phyloP scores from a whole-genome alignment of 2,888 invertebrate species.

The Strigamia transsilvanica region DNA sequence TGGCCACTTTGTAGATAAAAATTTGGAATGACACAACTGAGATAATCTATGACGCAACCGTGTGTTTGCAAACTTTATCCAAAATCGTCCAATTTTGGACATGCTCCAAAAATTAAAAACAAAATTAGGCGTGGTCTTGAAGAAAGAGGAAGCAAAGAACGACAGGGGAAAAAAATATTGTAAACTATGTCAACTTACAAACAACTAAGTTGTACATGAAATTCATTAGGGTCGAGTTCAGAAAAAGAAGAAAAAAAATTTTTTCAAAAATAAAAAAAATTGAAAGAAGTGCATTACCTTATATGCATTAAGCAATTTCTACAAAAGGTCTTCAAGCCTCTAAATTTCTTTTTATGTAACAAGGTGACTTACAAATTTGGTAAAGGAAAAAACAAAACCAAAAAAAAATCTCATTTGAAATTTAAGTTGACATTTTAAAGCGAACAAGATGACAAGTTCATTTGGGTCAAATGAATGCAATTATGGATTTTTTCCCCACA shows the following conservation, averaged over 20 bases:
- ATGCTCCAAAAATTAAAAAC: constrained; percentile 19
- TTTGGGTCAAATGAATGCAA: not conserved
- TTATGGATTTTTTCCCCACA: not conserved
- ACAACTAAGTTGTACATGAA: constrained; percentile 22
- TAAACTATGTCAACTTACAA: constrained; percentile 32
- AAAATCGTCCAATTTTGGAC: constrained; percentile 17
- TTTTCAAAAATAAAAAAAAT: not conserved
- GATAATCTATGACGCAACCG: constrained; percentile 35
- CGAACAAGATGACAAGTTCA: constrained; percentile 10
- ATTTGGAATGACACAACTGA: constrained; percentile 36
- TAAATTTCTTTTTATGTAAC: constrained; percentile 34
- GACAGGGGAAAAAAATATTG: not conserved
- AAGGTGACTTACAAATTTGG: constrained; percentile 19
- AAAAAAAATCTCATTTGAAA: constrained; percentile 5
- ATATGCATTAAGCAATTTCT: not conserved
- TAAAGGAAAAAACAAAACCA: not conserved
- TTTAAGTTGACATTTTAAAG: constrained; percentile 9
- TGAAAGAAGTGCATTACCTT: not conserved
- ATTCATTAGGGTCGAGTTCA: constrained; percentile 28
- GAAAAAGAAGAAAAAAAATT: not conserved
- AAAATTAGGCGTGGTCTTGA: constrained; percentile 24
- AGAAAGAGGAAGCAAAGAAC: not conserved
- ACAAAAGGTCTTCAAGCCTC: constrained; percentile 1
- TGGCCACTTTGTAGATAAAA: constrained; percentile 42
- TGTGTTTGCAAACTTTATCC: constrained; percentile 8